phyloP scores from a whole-genome alignment of 2,797 vertebrate species.

The Lophotriccus pileatus region DNA sequence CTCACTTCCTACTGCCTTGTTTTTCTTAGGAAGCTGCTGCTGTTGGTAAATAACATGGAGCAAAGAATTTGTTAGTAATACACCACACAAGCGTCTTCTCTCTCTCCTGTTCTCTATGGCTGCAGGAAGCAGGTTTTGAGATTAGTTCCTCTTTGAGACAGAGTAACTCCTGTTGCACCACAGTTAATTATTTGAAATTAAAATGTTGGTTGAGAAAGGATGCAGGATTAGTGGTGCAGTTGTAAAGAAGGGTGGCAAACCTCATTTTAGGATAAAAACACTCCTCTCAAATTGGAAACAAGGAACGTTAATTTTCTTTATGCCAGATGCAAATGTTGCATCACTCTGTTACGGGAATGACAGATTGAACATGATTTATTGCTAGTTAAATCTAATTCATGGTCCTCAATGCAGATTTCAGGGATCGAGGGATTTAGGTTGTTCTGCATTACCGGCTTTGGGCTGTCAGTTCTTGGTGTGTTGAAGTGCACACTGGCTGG shows the following conservation, averaged over 20 bases:
- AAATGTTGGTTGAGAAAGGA: not conserved
- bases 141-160: not conserved
- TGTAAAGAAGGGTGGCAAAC: not conserved
- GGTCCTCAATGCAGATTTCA: constrained; percentile 17
- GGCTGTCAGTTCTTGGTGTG: not conserved
- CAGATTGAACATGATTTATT: constrained; percentile 3
- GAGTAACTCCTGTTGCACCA: not conserved
- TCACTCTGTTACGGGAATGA: not conserved
- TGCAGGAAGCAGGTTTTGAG: not conserved
- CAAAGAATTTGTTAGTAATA: not conserved
- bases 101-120: not conserved
- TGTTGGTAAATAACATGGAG: not conserved
- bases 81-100: not conserved
- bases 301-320: not conserved
- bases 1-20: not conserved
- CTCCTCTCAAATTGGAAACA: not conserved
- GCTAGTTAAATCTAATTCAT: constrained; percentile 19
- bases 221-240: not conserved
- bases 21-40: not conserved
- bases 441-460: constrained; percentile 20
- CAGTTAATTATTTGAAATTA: not conserved
- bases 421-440: constrained; percentile 49
- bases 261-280: not conserved
- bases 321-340: not conserved
- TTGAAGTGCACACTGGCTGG: not conserved